Evolutionary conservation across 2,797 vertebrate species (phyloP).

Genomic region (Clarias fuscus): DNA sequence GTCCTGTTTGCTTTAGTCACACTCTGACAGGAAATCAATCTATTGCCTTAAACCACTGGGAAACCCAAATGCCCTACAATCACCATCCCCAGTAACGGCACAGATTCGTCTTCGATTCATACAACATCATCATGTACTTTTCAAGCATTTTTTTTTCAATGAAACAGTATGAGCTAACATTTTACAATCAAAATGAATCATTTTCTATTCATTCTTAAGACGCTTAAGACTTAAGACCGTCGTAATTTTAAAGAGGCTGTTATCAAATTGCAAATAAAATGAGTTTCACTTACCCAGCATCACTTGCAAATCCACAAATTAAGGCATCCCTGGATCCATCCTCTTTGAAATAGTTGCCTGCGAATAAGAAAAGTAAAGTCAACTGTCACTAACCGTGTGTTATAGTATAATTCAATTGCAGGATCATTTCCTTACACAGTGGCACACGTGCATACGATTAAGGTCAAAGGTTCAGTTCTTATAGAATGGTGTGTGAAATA

Average conservation of each 20-base stretch:
- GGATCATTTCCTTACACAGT: neutral
- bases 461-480: neutral
- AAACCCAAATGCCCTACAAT: slow-evolving; percentile 37
- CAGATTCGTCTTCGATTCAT: slow-evolving; percentile 9
- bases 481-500: neutral
- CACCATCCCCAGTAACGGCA: slow-evolving; percentile 5
- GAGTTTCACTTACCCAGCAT: slow-evolving; percentile 85
- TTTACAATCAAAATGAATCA: neutral
- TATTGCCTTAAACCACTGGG: slow-evolving; percentile 29
- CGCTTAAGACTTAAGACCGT: neutral
- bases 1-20: slow-evolving; percentile 51
- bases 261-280: neutral
- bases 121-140: neutral
- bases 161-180: neutral
- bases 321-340: slow-evolving; percentile 88
- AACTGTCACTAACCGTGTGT: neutral
- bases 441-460: neutral
- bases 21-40: slow-evolving; percentile 45
- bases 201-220: neutral
- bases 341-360: slow-evolving; percentile 90
- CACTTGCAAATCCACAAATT: slow-evolving; percentile 88
- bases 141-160: neutral
- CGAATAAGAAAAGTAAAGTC: slow-evolving; percentile 57
- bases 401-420: neutral
- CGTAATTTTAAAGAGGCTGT: neutral